Evolutionary conservation across 2,888 invertebrate genomes (phyloP).

Genomic region (Mellilla xanthometata): DNA sequence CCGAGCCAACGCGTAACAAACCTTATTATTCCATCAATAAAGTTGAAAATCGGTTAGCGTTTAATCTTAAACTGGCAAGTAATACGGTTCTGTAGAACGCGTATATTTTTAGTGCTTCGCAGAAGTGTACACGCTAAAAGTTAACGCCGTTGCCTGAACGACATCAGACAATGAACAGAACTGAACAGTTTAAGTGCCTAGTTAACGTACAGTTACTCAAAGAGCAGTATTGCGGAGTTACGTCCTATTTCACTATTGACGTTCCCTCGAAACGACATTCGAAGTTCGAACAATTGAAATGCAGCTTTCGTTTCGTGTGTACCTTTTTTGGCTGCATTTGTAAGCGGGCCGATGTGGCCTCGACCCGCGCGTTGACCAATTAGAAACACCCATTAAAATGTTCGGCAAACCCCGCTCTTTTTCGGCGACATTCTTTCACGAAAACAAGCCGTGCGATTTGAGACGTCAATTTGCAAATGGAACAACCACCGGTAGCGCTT

Average conservation of each 20-base stretch:
- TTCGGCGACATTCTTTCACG: conserved; percentile 73
- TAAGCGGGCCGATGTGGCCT: conserved; percentile 40
- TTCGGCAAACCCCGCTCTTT: conserved; percentile 54
- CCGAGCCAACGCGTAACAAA: conserved; percentile 36
- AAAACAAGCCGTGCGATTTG: conserved; percentile 63
- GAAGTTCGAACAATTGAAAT: conserved; percentile 23
- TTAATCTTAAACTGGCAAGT: conserved; percentile 15
- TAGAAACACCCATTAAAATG: conserved; percentile 73
- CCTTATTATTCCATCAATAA: conserved; percentile 40
- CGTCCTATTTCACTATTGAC: conserved; percentile 24
- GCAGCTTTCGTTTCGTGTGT: conserved; percentile 19
- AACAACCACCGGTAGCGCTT: conserved; percentile 61
- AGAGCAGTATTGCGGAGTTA: conserved; percentile 35
- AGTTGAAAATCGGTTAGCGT: conserved; percentile 37
- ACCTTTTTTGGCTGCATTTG: conserved; percentile 38
- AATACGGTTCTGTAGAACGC: conserved; percentile 45
- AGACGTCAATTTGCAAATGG: conserved; percentile 68
- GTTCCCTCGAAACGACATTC: not conserved
- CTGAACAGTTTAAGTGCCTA: conserved; percentile 56
- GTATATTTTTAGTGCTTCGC: conserved; percentile 76
- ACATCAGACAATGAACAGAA: conserved; percentile 68
- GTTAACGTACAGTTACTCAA: conserved; percentile 53
- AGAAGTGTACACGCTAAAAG: conserved; percentile 61
- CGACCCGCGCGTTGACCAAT: conserved; percentile 67
- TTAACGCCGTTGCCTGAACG: conserved; percentile 58